These are phyloP conservation scores for Nymphalis polychloros DNA, from an alignment of 2,888 invertebrate genomes.

Conservation along the genomic window DNA sequence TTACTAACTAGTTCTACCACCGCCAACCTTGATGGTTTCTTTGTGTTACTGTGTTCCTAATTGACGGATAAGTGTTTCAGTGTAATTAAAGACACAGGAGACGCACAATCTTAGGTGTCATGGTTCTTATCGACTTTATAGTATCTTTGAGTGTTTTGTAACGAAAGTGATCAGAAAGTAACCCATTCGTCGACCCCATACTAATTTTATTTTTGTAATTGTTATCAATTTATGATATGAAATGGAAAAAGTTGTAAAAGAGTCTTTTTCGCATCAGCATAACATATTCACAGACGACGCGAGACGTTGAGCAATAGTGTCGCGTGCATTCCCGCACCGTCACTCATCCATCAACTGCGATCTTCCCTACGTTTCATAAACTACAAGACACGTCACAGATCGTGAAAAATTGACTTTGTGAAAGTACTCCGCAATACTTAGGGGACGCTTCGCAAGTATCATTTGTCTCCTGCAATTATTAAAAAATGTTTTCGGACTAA, in stretches of 20 bases:
- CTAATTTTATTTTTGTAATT: background rate
- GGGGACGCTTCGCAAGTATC: slow-evolving; percentile 14
- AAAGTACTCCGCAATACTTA: slow-evolving; percentile 31
- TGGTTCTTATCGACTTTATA: too few species aligned
- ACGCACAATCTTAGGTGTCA: too few species aligned
- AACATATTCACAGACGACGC: slow-evolving; percentile 59
- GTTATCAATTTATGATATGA: background rate
- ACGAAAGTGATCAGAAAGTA: too few species aligned
- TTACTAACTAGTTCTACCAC: too few species aligned
- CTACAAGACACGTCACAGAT: slow-evolving; percentile 43
- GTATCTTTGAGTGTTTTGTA: too few species aligned
- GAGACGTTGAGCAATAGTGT: slow-evolving; percentile 68
- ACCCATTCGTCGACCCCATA: too few species aligned
- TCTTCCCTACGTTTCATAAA: slow-evolving; percentile 53
- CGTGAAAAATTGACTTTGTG: slow-evolving; percentile 53
- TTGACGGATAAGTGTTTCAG: too few species aligned
- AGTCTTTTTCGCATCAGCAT: slow-evolving; percentile 50
- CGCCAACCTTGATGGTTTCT: too few species aligned
- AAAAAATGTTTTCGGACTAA: background rate
- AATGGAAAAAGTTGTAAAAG: slow-evolving; percentile 38
- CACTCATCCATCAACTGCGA: slow-evolving; percentile 61
- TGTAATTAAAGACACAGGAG: too few species aligned
- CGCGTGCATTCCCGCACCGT: slow-evolving; percentile 49
- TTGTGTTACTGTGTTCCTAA: too few species aligned
- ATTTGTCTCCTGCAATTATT: slow-evolving; percentile 14